Conservation (phyloP, 2,888 invertebrate genomes). For the Uropetala carovei region DNA sequence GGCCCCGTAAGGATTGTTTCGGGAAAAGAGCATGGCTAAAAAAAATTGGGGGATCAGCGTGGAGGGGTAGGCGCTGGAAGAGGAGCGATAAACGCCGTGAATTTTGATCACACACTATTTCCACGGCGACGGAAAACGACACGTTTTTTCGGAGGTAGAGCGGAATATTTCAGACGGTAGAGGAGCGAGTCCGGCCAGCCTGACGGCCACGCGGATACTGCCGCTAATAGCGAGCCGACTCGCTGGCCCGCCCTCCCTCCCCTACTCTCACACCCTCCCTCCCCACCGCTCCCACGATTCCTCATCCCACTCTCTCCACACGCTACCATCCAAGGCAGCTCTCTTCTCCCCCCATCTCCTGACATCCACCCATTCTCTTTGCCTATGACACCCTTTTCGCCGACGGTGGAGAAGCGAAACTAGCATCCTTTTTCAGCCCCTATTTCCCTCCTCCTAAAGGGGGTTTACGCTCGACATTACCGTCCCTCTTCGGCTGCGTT, state of each 20-base stretch:
- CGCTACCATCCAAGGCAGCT: not conserved
- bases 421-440: not conserved
- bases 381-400: not conserved
- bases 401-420: not conserved
- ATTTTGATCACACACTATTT: not conserved
- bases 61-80: not conserved
- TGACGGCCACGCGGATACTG: conserved; percentile 60
- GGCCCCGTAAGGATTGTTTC: not conserved
- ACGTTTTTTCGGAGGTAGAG: not conserved
- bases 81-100: not conserved
- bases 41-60: not conserved
- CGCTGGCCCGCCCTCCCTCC: not conserved
- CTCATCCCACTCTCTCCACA: not conserved
- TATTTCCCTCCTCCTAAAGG: not conserved
- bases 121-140: not conserved
- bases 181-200: conserved; percentile 54
- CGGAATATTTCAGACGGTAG: not conserved
- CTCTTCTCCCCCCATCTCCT: not conserved
- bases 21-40: not conserved
- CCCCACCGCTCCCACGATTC: not conserved
- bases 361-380: conserved; percentile 20
- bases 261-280: not conserved
- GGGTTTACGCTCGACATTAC: not conserved
- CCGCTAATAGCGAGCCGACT: conserved; percentile 54
- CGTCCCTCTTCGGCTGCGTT: not conserved